A percentile compares a stretch with the other conserved stretches of the same genome.
phyloP scores from a whole-genome alignment of 1,140 invertebrate species.

The Leucophenga varia region DNA sequence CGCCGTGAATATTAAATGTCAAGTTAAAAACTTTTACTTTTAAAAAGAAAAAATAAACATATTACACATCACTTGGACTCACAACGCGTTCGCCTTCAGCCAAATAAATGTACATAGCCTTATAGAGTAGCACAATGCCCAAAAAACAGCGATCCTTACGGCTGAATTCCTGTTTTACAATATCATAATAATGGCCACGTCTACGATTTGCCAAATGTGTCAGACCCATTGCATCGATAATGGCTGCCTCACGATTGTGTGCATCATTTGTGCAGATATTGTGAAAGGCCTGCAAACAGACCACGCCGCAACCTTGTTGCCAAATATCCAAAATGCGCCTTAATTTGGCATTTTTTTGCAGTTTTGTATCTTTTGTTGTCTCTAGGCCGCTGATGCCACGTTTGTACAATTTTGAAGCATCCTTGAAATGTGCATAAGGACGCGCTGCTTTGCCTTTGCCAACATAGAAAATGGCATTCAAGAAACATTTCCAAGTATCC shows the following conservation, averaged over 20 bases:
- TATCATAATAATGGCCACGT: slow-evolving; percentile 80
- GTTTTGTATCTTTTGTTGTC: neutral
- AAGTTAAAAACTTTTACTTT: no score
- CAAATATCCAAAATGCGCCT: slow-evolving; percentile 85
- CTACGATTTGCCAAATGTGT: slow-evolving; percentile 80
- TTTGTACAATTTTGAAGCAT: slow-evolving; percentile 69
- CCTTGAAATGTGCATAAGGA: slow-evolving; percentile 85
- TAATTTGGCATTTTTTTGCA: slow-evolving; percentile 63
- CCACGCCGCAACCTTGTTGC: slow-evolving; percentile 75
- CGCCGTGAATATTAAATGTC: no score
- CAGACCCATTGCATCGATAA: slow-evolving; percentile 87
- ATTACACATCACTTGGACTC: slow-evolving; percentile 66
- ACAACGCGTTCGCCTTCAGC: slow-evolving; percentile 80
- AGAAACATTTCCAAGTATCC: slow-evolving; percentile 66
- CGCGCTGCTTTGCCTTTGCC: slow-evolving; percentile 79
- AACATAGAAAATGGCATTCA: slow-evolving; percentile 77
- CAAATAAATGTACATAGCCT: slow-evolving; percentile 79
- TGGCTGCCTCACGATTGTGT: slow-evolving; percentile 87
- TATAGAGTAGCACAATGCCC: slow-evolving; percentile 79
- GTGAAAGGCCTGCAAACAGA: slow-evolving; percentile 87
- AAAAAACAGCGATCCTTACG: slow-evolving; percentile 67
- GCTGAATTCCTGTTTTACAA: slow-evolving; percentile 66
- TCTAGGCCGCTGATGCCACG: slow-evolving; percentile 20
- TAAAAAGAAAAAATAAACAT: no score
- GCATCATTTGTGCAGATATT: slow-evolving; percentile 89